Evolutionary conservation across 2,113 vertebrate genomes (phyloP).

Genomic region (Megaceryle torquata): DNA sequence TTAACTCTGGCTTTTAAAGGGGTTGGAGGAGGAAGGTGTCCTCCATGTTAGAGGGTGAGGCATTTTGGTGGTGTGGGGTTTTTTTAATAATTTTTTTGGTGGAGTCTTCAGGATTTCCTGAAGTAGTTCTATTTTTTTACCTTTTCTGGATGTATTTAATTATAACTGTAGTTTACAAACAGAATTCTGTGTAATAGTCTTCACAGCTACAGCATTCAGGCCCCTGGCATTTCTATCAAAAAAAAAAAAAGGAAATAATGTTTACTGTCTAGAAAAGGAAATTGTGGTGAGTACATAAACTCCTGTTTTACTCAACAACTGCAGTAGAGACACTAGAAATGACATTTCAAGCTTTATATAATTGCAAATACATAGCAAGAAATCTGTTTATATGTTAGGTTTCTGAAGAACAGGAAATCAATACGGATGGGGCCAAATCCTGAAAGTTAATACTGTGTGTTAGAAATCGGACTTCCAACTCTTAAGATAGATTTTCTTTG

Average conservation of each 20-base stretch:
- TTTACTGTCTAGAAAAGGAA: neutral
- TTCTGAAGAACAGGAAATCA: neutral
- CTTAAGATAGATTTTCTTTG: neutral
- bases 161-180: neutral
- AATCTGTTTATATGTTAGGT: neutral
- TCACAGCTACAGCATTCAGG: neutral
- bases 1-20: neutral
- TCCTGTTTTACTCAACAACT: neutral
- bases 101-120: neutral
- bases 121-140: neutral
- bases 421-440: neutral
- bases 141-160: neutral
- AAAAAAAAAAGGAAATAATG: neutral
- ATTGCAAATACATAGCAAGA: neutral
- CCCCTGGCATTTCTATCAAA: neutral
- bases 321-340: neutral
- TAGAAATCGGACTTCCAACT: neutral
- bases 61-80: neutral
- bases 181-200: neutral
- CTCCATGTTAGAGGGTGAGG: neutral
- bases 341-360: neutral
- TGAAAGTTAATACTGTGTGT: neutral
- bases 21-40: neutral
- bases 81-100: neutral
- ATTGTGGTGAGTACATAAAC: neutral